A percentile compares a stretch with the other conserved stretches of the same genome.
phyloP scores from a whole-genome alignment of 1,140 invertebrate genomes.

The Mycetomoellerius zeteki region DNA sequence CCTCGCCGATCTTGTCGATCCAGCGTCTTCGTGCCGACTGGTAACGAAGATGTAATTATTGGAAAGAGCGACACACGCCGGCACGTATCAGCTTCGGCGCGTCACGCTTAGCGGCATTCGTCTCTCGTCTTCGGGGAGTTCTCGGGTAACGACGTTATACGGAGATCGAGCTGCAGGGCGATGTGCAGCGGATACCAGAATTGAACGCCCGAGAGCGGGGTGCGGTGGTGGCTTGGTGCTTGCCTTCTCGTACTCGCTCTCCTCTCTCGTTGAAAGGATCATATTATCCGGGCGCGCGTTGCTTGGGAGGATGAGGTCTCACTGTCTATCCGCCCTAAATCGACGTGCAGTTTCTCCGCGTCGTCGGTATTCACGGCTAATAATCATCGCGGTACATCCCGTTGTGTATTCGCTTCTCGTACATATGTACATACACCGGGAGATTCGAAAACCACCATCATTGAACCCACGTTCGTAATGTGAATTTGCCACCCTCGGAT shows the following conservation, averaged over 20 bases:
- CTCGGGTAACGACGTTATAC: slow-evolving; percentile 79
- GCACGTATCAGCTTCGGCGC: slow-evolving; percentile 76
- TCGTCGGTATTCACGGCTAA: slow-evolving; percentile 73
- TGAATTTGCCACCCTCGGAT: background rate
- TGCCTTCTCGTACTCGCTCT: slow-evolving; percentile 41
- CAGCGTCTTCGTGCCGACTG: slow-evolving; percentile 68
- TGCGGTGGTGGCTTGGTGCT: slow-evolving; percentile 36
- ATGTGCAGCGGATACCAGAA: slow-evolving; percentile 38
- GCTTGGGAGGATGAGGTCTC: slow-evolving; percentile 40
- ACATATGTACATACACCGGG: background rate
- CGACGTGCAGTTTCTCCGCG: slow-evolving; percentile 63
- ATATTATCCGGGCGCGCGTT: slow-evolving; percentile 63
- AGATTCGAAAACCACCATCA: slow-evolving; percentile 15
- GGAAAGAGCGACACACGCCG: slow-evolving; percentile 77
- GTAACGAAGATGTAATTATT: slow-evolving; percentile 83
- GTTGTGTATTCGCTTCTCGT: slow-evolving; percentile 63
- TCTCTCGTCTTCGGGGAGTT: slow-evolving; percentile 75
- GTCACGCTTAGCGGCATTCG: slow-evolving; percentile 78
- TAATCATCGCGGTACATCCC: slow-evolving; percentile 70
- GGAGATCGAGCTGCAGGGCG: slow-evolving; percentile 70
- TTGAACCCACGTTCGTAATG: background rate
- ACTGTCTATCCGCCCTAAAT: slow-evolving; percentile 22
- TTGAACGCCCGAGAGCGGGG: background rate
- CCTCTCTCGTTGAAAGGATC: slow-evolving; percentile 70
- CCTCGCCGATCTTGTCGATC: background rate